Base-by-base conservation (phyloP, 2,888 invertebrate species). In the Panzeria rudis region DNA sequence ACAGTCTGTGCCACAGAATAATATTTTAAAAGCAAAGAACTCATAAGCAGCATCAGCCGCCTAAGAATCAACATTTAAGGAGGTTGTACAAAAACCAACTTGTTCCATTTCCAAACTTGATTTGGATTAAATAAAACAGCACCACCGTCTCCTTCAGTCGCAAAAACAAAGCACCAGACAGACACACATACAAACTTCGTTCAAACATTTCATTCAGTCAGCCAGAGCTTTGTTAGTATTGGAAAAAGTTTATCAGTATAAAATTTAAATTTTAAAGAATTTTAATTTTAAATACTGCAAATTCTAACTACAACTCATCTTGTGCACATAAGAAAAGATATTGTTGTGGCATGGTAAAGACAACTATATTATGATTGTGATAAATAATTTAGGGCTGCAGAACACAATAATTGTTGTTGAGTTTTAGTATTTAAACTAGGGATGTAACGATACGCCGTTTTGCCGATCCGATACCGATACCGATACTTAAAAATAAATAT, bases 31-130 rank as follows among this genome's bases (percentile, higher is more conserved):
- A 75, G 68, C 68, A 81, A 66, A 61, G 38, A 62, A 80, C 68
- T 78, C 71, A 79, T 72, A 71, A 50, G 83, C 86, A 86, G 38
- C 83, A 86, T 86, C 81, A 84, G 69, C 84, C 56, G 66, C 72
- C 50, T 59, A 73, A 71, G 64, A 79, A 85, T 88, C 88, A 88
- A 73, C 86, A 87, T 82, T 85, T 84, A 82, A 86, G 85, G 87
- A 87, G 78, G 86, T 66, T 84, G 79, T 71, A 84, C 73, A 75
- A 78, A 81, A 81, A 84, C 76, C 35, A 84, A 66, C 50, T 66
- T 61, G 54, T 72, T 54, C 68, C 44, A 69, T 62, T 68, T 47
- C 41, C 83, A 75, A 82, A 72, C 72, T 71, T 29, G 13, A 54
- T 44, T 35, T 32, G 54, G 52, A 41, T 20, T 13, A 69, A 71